phyloP scores from a whole-genome alignment of 1,140 invertebrate species.

The Ditylenchus dipsaci region DNA sequence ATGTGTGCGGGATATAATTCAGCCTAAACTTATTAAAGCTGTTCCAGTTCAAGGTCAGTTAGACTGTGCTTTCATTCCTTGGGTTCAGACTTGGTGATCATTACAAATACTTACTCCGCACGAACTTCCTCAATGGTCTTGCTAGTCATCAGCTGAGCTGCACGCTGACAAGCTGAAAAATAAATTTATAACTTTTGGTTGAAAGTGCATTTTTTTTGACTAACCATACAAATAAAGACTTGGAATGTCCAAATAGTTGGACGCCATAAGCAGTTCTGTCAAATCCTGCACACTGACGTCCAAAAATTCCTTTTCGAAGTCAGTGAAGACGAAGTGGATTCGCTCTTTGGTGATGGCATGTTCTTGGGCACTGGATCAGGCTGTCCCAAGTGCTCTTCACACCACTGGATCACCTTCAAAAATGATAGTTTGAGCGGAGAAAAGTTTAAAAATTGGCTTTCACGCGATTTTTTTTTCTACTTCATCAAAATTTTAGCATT shows the following conservation, averaged over 20 bases:
- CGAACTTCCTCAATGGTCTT: conserved; percentile 41
- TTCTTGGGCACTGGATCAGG: conserved; percentile 25
- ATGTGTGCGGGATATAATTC: no score
- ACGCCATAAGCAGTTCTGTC: background rate
- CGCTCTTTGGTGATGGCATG: conserved; percentile 21
- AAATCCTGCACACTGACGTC: conserved; percentile 24
- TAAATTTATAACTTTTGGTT: no score
- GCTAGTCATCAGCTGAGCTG: conserved; percentile 23
- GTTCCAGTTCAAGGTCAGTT: no score
- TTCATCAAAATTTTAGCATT: no score
- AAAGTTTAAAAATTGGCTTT: no score
- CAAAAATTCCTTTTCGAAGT: conserved; percentile 35
- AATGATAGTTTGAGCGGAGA: no score
- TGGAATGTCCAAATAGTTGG: conserved; percentile 20
- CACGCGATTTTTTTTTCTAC: no score
- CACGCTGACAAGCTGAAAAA: conserved; percentile 25
- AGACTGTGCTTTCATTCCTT: no score
- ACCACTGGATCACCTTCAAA: background rate
- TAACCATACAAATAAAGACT: conserved; percentile 33
- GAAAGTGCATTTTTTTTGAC: no score
- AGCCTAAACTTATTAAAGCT: no score
- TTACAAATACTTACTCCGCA: conserved; percentile 24
- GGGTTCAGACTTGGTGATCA: no score
- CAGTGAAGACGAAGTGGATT: conserved; percentile 38
- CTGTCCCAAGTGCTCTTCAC: background rate